Conservation (phyloP, 2,113 vertebrate species). For the Pelobates fuscus region DNA sequence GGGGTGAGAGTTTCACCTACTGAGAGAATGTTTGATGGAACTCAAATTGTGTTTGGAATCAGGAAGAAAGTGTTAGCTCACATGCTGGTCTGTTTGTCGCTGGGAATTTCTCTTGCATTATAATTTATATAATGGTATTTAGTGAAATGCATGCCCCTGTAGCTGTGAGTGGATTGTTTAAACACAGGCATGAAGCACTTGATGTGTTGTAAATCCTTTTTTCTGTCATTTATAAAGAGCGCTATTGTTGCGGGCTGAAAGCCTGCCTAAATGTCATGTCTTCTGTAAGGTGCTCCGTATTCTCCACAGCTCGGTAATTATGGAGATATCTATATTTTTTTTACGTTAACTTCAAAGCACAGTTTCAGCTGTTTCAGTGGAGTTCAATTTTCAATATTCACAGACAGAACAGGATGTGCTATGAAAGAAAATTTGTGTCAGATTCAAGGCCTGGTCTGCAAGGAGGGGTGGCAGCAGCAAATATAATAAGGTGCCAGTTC, state of each 20-base stretch:
- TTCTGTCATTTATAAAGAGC: constrained; percentile 2
- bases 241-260: constrained; percentile 15
- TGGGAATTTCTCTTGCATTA: too few relatives aligned
- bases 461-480: too few relatives aligned
- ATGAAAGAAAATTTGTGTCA: not conserved
- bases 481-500: too few relatives aligned
- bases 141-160: not conserved
- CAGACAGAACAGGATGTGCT: not conserved
- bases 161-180: constrained; percentile 11
- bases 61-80: not conserved
- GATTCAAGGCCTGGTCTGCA: not conserved
- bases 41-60: too few relatives aligned
- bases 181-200: constrained; percentile 11
- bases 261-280: not conserved
- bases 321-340: constrained; percentile 38
- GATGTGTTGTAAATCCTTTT: constrained; percentile 1
- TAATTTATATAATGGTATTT: not conserved
- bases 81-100: too few relatives aligned
- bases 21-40: too few relatives aligned
- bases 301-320: constrained; percentile 35
- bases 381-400: not conserved
- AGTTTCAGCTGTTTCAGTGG: constrained; percentile 22
- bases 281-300: not conserved
- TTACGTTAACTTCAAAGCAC: not conserved
- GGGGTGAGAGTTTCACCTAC: too few relatives aligned